Evolutionary conservation across 2,113 vertebrate species (phyloP).

Genomic region (Semnopithecus entellus): DNA sequence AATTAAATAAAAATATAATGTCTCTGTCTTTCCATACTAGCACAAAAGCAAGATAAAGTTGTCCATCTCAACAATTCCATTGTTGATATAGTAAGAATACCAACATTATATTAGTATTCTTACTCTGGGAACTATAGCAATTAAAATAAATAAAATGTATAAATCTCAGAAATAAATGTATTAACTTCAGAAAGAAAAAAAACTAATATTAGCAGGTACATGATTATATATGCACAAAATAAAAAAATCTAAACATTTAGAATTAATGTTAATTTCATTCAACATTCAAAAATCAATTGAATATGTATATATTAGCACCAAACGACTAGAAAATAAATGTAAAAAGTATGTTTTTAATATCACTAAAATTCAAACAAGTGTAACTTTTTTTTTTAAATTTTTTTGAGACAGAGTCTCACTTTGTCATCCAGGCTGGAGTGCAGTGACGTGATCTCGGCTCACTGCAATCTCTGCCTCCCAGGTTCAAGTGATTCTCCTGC

Average conservation of each 20-base stretch:
- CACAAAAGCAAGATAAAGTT: not conserved
- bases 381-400: fast-evolving
- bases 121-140: not conserved
- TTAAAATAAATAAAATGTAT: not conserved
- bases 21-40: not conserved
- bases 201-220: not conserved
- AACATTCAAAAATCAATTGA: not conserved
- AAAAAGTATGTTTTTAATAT: not conserved
- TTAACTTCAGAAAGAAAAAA: too few species aligned
- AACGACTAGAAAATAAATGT: not conserved
- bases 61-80: not conserved
- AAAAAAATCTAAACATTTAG: not conserved
- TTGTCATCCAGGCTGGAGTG: too few species aligned
- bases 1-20: not conserved
- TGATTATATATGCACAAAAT: not conserved
- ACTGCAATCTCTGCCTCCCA: too few species aligned
- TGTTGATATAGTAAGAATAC: too few species aligned
- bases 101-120: not conserved
- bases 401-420: too few species aligned
- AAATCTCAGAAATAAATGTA: not conserved
- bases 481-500: too few species aligned
- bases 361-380: not conserved
- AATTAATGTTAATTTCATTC: not conserved
- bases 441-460: too few species aligned
- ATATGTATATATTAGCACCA: not conserved